Evolutionary conservation across 2,113 vertebrate species (phyloP), one percentile per base, ranked within the genome.

Genomic region (Esox niger): DNA sequence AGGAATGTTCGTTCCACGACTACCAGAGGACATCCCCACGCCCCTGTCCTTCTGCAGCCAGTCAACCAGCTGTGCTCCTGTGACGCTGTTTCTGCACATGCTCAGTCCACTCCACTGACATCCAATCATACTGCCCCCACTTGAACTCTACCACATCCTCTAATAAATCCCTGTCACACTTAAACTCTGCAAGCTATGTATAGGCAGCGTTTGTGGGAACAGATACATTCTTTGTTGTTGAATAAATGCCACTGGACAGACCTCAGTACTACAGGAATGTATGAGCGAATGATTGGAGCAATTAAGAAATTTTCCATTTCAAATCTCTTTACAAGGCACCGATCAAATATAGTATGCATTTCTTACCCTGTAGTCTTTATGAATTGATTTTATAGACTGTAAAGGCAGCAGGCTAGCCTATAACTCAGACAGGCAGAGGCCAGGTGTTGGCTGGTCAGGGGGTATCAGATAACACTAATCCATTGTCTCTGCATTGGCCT

Each of bases 131-230:
- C 33, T 72, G 67, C 56, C 72, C 72, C 70, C 81, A 78, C 80
- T 89, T 91, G 67, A 91, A 68, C 76, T 87, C 81, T 70, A 90
- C 78, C 79, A 88, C 67, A 79, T 84, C 64, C 6, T 86, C 88
- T 69, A 87, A 82, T 61, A 80, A 81, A 88, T 89, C 85, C 79
- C 76, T 88, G 71, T 92, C 87, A 88, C 83, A 90, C 54, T 65
- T 60, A 85, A 88, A 83, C 62, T 83, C 89, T 91, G 81, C 46
- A 54, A 47, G 62, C 57, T 25, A 8, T 30, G 33, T 63, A 32
- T 64, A 67, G 70, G 30, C 67, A 56, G 72, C 4, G 79, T 6
- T 74, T 46, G 58, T 6, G 33, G 13, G 54, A 23, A 56, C 21
- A 26, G 54, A 7, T 49, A 49, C 20, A 6, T 49, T 13, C 21